phyloP scores from a whole-genome alignment of 2,888 invertebrate species.

The Athalia cordata region DNA sequence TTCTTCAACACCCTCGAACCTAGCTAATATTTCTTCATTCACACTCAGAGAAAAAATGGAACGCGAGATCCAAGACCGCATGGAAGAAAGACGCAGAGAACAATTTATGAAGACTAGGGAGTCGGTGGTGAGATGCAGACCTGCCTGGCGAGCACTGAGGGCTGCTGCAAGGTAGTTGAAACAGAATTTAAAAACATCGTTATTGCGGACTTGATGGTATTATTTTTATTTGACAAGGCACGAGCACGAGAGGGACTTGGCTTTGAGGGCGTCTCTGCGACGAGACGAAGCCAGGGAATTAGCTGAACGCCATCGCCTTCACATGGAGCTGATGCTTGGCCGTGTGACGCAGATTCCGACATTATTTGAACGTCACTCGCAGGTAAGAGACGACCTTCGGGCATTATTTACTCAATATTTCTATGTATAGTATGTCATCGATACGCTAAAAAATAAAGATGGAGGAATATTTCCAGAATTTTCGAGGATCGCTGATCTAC shows the following conservation, averaged over 20 bases:
- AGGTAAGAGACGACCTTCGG: constrained; percentile 70
- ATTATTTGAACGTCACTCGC: constrained; percentile 82
- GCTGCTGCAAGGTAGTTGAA: constrained; percentile 65
- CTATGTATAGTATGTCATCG: constrained; percentile 61
- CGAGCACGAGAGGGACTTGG: constrained; percentile 80
- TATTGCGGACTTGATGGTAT: not conserved
- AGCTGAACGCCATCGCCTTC: constrained; percentile 80
- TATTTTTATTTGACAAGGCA: constrained; percentile 57
- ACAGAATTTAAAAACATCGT: constrained; percentile 27
- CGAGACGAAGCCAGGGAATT: constrained; percentile 82
- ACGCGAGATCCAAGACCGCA: constrained; percentile 77
- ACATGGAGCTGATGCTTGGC: constrained; percentile 84
- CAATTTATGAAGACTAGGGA: constrained; percentile 78
- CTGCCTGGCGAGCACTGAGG: constrained; percentile 82
- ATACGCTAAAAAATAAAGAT: constrained; percentile 48
- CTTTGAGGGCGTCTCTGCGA: constrained; percentile 80
- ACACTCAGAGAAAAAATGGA: constrained; percentile 77
- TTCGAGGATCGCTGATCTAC: constrained; percentile 51
- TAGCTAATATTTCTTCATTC: not conserved
- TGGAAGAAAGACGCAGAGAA: constrained; percentile 78
- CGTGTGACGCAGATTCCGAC: constrained; percentile 83
- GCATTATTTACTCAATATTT: not conserved
- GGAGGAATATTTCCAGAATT: constrained; percentile 56
- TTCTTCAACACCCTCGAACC: not conserved
- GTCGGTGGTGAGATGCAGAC: constrained; percentile 78